Evolutionary conservation across 2,797 vertebrate genomes (phyloP).

Genomic region (Oreochromis mossambicus): DNA sequence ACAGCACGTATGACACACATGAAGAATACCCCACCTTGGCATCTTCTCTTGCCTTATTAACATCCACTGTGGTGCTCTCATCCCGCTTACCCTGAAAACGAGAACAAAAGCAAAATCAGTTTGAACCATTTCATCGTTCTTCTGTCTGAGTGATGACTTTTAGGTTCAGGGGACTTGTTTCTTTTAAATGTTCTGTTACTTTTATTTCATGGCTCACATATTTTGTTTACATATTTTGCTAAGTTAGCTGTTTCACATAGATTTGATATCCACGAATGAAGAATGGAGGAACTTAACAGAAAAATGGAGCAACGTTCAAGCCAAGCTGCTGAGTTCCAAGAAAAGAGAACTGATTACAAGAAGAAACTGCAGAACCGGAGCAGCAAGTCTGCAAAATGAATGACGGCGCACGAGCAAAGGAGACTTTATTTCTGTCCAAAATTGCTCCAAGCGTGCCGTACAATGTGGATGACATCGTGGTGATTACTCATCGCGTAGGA

Average conservation of each 20-base stretch:
- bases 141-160: background rate
- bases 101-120: background rate
- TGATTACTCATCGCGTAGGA: rapidly evolving
- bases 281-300: background rate
- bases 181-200: background rate
- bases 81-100: conserved; percentile 66
- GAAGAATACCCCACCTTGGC: conserved; percentile 61
- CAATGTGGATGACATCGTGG: rapidly evolving
- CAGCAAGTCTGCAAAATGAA: background rate
- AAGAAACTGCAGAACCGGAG: background rate
- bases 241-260: background rate
- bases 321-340: background rate
- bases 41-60: conserved; percentile 66
- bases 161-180: background rate
- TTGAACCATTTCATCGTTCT: background rate
- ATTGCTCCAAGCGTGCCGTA: rapidly evolving
- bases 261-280: rapidly evolving
- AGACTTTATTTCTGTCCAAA: background rate
- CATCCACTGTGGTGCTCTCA: conserved; percentile 56
- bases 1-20: rapidly evolving
- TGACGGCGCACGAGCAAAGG: rapidly evolving
- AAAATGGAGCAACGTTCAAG: background rate
- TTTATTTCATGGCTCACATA: background rate
- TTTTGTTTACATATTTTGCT: background rate
- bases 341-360: background rate